Evolutionary conservation across 2,113 vertebrate species (phyloP).

Genomic region (Phaetusa simplex): DNA sequence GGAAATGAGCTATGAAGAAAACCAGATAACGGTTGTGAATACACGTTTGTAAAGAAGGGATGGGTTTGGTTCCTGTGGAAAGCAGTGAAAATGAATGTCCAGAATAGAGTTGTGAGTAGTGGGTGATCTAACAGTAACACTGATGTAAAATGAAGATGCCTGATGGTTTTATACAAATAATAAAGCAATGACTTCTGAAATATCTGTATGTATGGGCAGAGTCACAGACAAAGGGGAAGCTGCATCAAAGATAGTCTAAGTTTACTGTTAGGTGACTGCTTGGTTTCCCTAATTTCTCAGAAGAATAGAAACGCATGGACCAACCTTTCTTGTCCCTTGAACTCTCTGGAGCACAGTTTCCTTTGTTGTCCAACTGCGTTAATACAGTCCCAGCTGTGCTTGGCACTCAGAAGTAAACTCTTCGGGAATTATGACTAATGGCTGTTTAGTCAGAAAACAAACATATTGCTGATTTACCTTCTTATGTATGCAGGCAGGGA

Average conservation of each 20-base stretch:
- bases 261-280: background rate
- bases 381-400: slow-evolving; percentile 26
- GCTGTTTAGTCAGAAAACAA: slow-evolving; percentile 21
- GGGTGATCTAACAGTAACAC: background rate
- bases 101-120: background rate
- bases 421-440: slow-evolving; percentile 51
- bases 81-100: background rate
- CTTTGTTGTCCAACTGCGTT: slow-evolving; percentile 31
- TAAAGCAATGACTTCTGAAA: background rate
- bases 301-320: background rate
- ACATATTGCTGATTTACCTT: background rate
- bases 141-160: background rate
- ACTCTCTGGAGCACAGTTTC: slow-evolving; percentile 28
- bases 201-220: background rate
- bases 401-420: background rate
- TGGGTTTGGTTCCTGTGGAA: background rate
- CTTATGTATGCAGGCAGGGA: background rate
- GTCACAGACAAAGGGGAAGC: background rate
- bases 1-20: background rate
- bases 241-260: background rate
- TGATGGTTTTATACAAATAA: background rate
- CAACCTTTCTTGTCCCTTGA: background rate
- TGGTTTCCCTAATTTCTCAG: background rate
- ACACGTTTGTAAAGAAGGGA: background rate
- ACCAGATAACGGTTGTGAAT: background rate